A percentile compares a stretch with the other conserved stretches of the same genome.
Conservation (phyloP, 2,888 invertebrate genomes). For the Aelia acuminata region DNA sequence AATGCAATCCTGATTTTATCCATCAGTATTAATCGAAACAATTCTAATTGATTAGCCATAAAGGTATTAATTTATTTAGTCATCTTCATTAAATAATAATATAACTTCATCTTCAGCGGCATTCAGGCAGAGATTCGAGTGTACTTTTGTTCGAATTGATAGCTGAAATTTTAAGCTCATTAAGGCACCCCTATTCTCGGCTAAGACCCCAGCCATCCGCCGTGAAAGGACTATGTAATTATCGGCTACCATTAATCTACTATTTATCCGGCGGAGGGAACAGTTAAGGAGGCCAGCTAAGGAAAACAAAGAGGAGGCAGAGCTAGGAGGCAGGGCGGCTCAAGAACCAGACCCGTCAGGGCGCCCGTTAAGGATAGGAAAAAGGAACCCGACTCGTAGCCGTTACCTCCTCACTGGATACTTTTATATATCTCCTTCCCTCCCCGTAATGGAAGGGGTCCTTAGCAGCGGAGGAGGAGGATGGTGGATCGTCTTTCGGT, state of each 20-base stretch:
- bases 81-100: not conserved
- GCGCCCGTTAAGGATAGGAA: slow-evolving; percentile 29
- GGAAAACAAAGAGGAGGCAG: not conserved
- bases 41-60: no score
- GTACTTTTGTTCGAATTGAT: not conserved
- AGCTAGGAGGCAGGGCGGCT: not conserved
- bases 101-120: not conserved
- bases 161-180: slow-evolving; percentile 6
- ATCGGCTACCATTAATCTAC: slow-evolving; percentile 34
- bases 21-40: no score
- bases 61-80: not conserved
- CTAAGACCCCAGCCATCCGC: not conserved
- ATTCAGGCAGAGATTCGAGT: not conserved
- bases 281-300: slow-evolving; percentile 30
- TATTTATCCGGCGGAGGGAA: not conserved
- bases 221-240: slow-evolving; percentile 29
- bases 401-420: slow-evolving; percentile 9
- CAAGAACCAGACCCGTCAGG: not conserved
- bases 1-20: no score
- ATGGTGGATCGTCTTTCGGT: not conserved
- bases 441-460: not conserved
- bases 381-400: slow-evolving; percentile 43
- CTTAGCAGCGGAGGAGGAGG: not conserved
- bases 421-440: slow-evolving; percentile 26
- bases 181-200: not conserved